These are phyloP conservation scores for Bubo blakistoni DNA, from an alignment of 2,113 vertebrate species.

Conservation along the genomic window DNA sequence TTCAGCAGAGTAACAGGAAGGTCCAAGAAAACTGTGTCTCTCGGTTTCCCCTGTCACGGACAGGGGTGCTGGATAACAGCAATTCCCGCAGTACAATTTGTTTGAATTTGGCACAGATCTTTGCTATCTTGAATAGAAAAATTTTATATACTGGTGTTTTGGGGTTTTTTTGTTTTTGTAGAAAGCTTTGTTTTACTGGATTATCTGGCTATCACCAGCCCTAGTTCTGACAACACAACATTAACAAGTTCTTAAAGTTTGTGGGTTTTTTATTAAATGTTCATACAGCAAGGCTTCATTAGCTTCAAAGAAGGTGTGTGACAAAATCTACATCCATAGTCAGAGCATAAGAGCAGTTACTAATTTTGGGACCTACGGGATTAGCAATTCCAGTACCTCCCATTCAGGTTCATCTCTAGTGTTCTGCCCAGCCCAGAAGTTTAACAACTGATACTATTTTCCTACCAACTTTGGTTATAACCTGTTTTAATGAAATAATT, in stretches of 20 bases:
- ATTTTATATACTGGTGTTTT: background rate
- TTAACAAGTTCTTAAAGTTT: background rate
- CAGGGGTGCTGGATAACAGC: background rate
- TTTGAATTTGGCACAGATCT: background rate
- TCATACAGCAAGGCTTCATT: background rate
- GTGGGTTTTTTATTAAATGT: background rate
- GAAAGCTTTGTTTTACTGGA: background rate
- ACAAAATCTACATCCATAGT: background rate
- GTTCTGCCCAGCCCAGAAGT: background rate
- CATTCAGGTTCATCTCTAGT: background rate
- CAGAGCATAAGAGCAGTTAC: background rate
- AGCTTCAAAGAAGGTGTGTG: background rate
- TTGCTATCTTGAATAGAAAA: background rate
- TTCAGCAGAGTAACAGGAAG: background rate
- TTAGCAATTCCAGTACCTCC: background rate
- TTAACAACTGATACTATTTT: background rate
- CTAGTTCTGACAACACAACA: background rate
- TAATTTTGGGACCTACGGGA: background rate
- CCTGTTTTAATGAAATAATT: background rate
- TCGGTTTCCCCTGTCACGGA: background rate
- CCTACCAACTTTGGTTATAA: background rate
- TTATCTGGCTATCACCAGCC: background rate
- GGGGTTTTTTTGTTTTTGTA: background rate
- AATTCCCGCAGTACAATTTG: background rate
- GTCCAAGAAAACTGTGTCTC: fast-evolving